Percentiles rank a stretch among this genome's conserved stretches.
Evolutionary conservation across 64 coral and sea anemone genomes (phyloP).

Genomic region (Acropora tenuis): DNA sequence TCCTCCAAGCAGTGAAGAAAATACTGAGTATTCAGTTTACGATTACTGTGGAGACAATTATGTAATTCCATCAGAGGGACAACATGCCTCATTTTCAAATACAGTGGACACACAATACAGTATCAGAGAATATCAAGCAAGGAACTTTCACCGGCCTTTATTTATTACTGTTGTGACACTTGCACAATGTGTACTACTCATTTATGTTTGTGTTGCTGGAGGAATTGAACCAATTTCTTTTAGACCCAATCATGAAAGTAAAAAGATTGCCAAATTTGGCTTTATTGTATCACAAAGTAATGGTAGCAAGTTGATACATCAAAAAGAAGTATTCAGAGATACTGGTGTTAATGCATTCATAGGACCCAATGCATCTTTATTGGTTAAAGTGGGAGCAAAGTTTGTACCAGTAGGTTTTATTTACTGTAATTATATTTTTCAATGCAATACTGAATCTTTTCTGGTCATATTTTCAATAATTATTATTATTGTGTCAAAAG

Average conservation of each 20-base stretch:
- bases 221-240: slow-evolving; percentile 62
- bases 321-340: slow-evolving; percentile 32
- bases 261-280: slow-evolving; percentile 52
- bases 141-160: slow-evolving; percentile 54
- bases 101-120: not conserved
- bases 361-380: slow-evolving; percentile 80
- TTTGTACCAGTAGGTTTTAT: slow-evolving; percentile 74
- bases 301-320: not conserved
- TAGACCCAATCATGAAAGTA: slow-evolving; percentile 4
- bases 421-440: not conserved
- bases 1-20: slow-evolving; percentile 1
- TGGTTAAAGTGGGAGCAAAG: slow-evolving; percentile 69
- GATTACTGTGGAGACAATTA: slow-evolving; percentile 86
- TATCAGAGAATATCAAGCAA: not conserved
- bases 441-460: too few species aligned
- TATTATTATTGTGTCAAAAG: too few species aligned
- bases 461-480: too few species aligned
- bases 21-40: slow-evolving; percentile 1
- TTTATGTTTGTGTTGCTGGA: slow-evolving; percentile 62
- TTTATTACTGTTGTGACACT: slow-evolving; percentile 73
- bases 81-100: not conserved
- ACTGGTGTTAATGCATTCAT: slow-evolving; percentile 66
- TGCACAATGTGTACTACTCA: slow-evolving; percentile 53
- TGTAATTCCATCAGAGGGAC: slow-evolving; percentile 51
- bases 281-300: slow-evolving; percentile 30